A percentile compares a stretch with the other conserved stretches of the same genome.
Conservation (phyloP, 1,140 invertebrate genomes). For the Sycophila sp. region DNA sequence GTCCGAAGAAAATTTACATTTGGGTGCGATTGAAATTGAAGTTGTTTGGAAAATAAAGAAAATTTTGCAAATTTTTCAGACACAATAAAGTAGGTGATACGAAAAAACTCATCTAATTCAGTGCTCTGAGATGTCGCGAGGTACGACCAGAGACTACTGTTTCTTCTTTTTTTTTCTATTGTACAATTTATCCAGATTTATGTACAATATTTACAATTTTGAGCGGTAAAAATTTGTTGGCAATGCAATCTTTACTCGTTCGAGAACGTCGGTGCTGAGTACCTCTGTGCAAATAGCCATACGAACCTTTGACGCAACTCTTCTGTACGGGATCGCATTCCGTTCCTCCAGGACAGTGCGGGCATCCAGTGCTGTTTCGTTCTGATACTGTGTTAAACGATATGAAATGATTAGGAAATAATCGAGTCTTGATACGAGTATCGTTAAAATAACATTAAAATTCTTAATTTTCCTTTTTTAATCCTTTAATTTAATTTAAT, state of each 20-base stretch:
- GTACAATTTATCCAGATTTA: slow-evolving; percentile 40
- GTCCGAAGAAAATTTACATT: not conserved
- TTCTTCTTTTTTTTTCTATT: too few species aligned
- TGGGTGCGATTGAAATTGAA: slow-evolving; percentile 36
- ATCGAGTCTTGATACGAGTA: not conserved
- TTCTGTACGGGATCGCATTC: slow-evolving; percentile 79
- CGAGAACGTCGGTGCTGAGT: not conserved
- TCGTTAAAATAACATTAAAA: not conserved
- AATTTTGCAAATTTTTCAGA: slow-evolving; percentile 1
- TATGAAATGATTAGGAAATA: not conserved
- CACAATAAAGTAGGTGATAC: too few species aligned
- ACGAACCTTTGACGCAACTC: slow-evolving; percentile 79
- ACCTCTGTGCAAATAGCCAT: slow-evolving; percentile 10
- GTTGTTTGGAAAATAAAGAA: slow-evolving; percentile 19
- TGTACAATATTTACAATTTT: slow-evolving; percentile 54
- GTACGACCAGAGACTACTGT: not conserved
- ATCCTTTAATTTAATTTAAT: not conserved
- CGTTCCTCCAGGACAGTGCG: slow-evolving; percentile 79
- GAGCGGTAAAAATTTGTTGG: not conserved
- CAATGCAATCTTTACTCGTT: not conserved
- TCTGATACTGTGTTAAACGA: slow-evolving; percentile 42
- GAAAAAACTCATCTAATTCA: slow-evolving; percentile 5
- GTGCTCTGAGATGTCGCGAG: not conserved
- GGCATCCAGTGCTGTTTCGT: slow-evolving; percentile 66
- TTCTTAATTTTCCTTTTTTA: not conserved